These are phyloP conservation scores for Paracanthobrama guichenoti DNA, from an alignment of 2,113 vertebrate genomes.

Conservation along the genomic window DNA sequence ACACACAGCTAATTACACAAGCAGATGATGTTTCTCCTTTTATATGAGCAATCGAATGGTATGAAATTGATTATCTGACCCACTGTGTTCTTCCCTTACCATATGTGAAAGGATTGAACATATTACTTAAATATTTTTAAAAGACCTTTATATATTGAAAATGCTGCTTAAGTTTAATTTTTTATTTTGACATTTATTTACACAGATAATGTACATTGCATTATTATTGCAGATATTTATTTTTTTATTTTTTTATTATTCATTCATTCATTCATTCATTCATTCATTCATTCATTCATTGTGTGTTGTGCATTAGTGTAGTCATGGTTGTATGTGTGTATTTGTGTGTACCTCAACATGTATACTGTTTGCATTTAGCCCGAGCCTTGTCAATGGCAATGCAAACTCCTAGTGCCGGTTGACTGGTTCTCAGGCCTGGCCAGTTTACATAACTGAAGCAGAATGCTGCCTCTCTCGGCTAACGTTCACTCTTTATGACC, in stretches of 20 bases:
- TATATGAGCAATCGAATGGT: neutral
- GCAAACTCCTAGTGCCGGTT: constrained; percentile 76
- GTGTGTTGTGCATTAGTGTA: constrained; percentile 17
- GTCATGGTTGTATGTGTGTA: constrained; percentile 17
- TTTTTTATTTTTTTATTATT: neutral
- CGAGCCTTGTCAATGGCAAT: constrained; percentile 53
- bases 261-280: neutral
- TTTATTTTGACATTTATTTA: no score
- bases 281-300: neutral
- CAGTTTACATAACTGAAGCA: constrained; percentile 82
- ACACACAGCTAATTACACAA: no score
- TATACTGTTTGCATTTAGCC: constrained; percentile 31
- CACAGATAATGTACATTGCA: no score
- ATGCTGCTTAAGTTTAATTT: no score
- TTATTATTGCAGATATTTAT: no score
- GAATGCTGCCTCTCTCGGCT: constrained; percentile 61
- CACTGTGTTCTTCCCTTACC: no score
- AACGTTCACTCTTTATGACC: constrained; percentile 70
- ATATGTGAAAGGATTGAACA: no score
- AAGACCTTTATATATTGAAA: no score
- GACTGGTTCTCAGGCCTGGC: constrained; percentile 68
- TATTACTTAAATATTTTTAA: no score
- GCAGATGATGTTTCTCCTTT: neutral
- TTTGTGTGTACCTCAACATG: constrained; percentile 23
- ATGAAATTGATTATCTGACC: neutral